These are phyloP conservation scores for Digitonthophagus gazella DNA, from an alignment of 2,888 invertebrate species.

Conservation along the genomic window DNA sequence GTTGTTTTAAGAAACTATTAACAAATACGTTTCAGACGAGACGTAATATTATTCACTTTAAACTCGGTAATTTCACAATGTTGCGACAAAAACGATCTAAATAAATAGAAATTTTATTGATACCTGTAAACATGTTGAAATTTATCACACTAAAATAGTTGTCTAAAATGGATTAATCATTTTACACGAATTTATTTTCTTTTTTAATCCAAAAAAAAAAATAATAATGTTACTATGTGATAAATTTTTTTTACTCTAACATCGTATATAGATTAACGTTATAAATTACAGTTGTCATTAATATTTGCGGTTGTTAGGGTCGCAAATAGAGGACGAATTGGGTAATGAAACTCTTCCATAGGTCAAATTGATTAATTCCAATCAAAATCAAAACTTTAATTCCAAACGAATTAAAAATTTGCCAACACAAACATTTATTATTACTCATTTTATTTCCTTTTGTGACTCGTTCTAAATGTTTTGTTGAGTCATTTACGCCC, in stretches of 20 bases:
- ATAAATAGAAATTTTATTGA: neutral
- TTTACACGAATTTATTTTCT: no score
- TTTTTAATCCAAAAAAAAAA: neutral
- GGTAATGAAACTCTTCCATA: neutral
- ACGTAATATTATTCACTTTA: neutral
- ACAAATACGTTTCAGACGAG: neutral
- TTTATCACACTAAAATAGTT: no score
- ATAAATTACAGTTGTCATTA: neutral
- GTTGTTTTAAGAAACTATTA: neutral
- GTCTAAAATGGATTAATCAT: no score
- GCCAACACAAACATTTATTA: no score
- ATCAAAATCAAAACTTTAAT: no score
- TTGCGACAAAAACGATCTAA: neutral
- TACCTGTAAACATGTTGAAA: no score
- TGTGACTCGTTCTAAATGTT: no score
- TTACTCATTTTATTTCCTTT: no score
- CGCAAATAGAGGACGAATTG: neutral
- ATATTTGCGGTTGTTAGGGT: neutral
- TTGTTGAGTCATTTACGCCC: no score
- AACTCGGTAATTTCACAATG: neutral
- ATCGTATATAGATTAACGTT: neutral
- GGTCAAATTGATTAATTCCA: no score
- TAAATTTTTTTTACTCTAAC: neutral
- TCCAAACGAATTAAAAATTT: no score
- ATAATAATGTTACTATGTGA: neutral